Percentiles rank a stretch among this genome's conserved stretches.
phyloP scores from a whole-genome alignment of 2,113 vertebrate genomes.

The Clupea harengus region DNA sequence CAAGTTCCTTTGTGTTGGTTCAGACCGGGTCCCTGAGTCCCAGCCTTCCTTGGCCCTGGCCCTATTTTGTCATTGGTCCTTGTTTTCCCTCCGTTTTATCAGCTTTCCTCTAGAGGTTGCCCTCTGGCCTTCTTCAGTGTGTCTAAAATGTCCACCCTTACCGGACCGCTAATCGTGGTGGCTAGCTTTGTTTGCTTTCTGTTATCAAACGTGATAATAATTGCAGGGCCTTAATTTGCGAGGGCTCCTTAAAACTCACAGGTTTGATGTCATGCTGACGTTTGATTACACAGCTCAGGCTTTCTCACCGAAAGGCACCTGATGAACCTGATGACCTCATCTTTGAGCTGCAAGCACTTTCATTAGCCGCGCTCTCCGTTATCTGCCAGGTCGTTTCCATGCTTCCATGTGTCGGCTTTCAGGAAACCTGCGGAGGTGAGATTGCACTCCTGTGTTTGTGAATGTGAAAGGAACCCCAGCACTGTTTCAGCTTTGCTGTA shows the following conservation, averaged over 20 bases:
- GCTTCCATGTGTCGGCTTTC: constrained; percentile 4
- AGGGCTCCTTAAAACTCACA: neutral
- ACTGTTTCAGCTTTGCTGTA: neutral
- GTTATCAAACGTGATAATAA: neutral
- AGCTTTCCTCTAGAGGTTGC: constrained; percentile 41
- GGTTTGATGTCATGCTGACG: constrained; percentile 7
- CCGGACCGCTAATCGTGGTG: neutral
- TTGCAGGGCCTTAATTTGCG: neutral
- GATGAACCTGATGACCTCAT: constrained; percentile 20
- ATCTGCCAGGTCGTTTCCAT: neutral
- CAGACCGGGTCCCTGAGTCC: neutral
- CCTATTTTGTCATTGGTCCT: constrained; percentile 24
- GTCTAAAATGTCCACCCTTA: neutral
- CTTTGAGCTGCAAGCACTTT: neutral
- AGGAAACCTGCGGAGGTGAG: constrained; percentile 16
- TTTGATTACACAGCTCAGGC: neutral
- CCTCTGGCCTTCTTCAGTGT: constrained; percentile 17
- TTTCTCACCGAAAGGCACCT: neutral
- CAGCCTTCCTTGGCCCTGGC: constrained; percentile 33
- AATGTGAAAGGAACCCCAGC: neutral
- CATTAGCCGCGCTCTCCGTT: neutral
- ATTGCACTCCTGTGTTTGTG: constrained; percentile 6
- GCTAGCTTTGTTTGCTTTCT: neutral
- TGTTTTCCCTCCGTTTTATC: constrained; percentile 46
- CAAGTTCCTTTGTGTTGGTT: constrained; percentile 33